Conservation (phyloP, 1,140 invertebrate genomes). For the Dendrolimus kikuchii region DNA sequence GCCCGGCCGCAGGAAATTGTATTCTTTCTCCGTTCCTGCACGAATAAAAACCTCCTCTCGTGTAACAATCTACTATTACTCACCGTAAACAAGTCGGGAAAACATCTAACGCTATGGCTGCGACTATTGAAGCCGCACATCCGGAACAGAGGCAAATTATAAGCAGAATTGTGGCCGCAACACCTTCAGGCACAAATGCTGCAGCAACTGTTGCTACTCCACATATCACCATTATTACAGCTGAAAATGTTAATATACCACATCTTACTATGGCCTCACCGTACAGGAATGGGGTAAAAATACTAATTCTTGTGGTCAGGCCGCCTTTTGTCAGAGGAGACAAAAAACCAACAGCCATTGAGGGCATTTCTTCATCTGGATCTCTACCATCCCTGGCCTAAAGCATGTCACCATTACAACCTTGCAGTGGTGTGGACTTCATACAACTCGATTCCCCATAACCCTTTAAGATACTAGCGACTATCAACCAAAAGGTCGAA, state of each 20-base stretch:
- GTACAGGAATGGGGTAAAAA: neutral
- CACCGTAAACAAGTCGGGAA: conserved; percentile 58
- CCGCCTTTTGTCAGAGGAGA: no score
- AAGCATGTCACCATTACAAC: no score
- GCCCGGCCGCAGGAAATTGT: no score
- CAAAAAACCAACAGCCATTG: neutral
- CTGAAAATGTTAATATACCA: conserved; percentile 13
- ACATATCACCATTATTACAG: conserved; percentile 46
- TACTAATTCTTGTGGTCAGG: neutral
- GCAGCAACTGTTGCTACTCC: conserved; percentile 40
- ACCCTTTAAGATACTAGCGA: no score
- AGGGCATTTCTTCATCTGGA: no score
- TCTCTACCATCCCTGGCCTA: no score
- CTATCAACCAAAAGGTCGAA: no score
- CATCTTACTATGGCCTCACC: neutral
- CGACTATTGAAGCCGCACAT: conserved; percentile 53
- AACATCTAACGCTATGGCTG: conserved; percentile 57
- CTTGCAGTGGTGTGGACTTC: no score
- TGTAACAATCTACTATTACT: neutral
- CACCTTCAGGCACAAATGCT: conserved; percentile 38
- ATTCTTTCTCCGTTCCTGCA: no score
- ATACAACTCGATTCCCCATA: no score
- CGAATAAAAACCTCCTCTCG: no score
- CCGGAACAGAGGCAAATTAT: conserved; percentile 47
- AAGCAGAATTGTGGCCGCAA: conserved; percentile 42